A percentile compares a stretch with the other conserved stretches of the same genome.
Evolutionary conservation across 2,797 vertebrate species (phyloP).

Genomic region (Alosa sapidissima): DNA sequence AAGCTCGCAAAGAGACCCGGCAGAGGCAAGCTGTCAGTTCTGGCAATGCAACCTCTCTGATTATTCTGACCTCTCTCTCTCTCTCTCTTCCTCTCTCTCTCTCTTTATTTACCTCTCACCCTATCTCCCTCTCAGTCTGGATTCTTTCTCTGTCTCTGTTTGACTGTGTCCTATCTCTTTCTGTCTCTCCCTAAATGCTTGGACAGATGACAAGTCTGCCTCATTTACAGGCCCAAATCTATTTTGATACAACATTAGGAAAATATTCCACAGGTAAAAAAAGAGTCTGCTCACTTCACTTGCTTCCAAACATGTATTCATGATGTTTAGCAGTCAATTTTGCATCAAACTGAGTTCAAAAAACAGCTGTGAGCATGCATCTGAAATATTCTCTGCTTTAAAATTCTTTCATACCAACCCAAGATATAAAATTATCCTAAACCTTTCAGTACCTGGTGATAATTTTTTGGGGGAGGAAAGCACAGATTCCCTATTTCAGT

Average conservation of each 20-base stretch:
- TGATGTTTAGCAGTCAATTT: neutral
- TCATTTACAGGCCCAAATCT: neutral
- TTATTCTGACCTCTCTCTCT: neutral
- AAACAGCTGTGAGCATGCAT: neutral
- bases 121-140: neutral
- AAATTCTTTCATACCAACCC: neutral
- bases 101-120: neutral
- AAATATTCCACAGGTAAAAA: neutral
- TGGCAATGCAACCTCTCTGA: neutral
- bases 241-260: neutral
- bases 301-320: neutral
- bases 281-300: neutral
- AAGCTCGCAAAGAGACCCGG: constrained; percentile 36
- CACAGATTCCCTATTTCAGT: neutral
- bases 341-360: neutral
- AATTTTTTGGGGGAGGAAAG: neutral
- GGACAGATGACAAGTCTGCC: neutral
- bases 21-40: constrained; percentile 31
- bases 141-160: neutral
- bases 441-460: no score
- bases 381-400: neutral
- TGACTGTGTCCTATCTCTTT: neutral
- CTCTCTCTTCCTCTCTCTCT: neutral
- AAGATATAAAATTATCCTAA: neutral
- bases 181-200: neutral